A percentile compares a stretch with the other conserved stretches of the same genome.
Evolutionary conservation across 2,113 vertebrate species (phyloP).

Genomic region (Silurus asotus): DNA sequence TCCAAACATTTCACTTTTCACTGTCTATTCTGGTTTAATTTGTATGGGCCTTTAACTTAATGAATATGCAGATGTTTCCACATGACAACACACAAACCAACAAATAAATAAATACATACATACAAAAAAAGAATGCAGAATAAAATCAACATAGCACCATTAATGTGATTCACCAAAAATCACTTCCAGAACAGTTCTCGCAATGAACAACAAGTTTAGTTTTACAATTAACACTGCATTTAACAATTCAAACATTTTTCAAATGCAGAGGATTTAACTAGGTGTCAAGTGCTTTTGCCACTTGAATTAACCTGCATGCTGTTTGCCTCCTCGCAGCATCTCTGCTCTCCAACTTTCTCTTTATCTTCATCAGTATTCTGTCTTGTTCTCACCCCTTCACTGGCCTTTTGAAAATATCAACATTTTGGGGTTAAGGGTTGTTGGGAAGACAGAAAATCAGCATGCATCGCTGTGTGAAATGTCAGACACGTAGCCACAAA

Average conservation of each 20-base stretch:
- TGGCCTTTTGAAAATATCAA: conserved; percentile 40
- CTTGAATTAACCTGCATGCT: background rate
- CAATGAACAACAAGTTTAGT: too few relatives aligned
- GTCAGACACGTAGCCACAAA: conserved; percentile 30
- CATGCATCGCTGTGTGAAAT: conserved; percentile 30
- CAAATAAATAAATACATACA: background rate
- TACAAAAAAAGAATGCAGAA: too few relatives aligned
- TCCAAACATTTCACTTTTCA: too few relatives aligned
- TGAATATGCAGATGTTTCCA: too few relatives aligned
- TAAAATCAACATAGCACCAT: too few relatives aligned
- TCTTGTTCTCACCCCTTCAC: background rate
- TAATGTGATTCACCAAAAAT: background rate
- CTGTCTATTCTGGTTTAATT: too few relatives aligned
- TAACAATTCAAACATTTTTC: background rate
- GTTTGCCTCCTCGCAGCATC: background rate
- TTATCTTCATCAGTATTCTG: conserved; percentile 32
- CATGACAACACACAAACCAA: background rate
- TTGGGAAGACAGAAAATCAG: conserved; percentile 34
- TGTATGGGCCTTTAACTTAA: too few relatives aligned
- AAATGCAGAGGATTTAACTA: background rate
- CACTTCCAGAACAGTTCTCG: too few relatives aligned
- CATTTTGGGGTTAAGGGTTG: conserved; percentile 32
- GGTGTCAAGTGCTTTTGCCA: background rate
- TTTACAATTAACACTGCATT: background rate
- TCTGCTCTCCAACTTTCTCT: background rate